Evolutionary conservation across 2,888 invertebrate genomes (phyloP).

Genomic region (Drosophila eohydei): DNA sequence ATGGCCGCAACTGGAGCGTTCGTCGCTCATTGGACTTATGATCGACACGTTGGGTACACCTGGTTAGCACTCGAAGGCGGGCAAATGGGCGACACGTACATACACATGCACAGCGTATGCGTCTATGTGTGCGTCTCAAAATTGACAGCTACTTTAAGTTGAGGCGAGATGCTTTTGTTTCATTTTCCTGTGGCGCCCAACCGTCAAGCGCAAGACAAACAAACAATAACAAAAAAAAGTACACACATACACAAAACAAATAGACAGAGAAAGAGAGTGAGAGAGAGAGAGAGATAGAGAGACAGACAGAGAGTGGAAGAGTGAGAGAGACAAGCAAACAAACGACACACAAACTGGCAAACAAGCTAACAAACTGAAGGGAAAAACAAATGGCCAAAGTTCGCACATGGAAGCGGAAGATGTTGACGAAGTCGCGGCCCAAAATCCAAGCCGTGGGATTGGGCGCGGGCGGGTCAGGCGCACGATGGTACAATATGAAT

Average conservation of each 20-base stretch:
- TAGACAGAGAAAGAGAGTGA: neutral
- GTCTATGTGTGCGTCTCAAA: slow-evolving; percentile 47
- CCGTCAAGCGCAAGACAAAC: slow-evolving; percentile 63
- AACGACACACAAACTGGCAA: slow-evolving; percentile 53
- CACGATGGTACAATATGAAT: slow-evolving; percentile 70
- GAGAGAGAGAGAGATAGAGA: slow-evolving; percentile 2
- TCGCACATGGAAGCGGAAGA: slow-evolving; percentile 47
- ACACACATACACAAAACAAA: slow-evolving; percentile 26
- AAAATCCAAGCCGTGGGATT: slow-evolving; percentile 12
- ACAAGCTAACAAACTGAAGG: slow-evolving; percentile 48
- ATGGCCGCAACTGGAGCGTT: slow-evolving; percentile 43
- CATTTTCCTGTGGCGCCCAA: slow-evolving; percentile 34
- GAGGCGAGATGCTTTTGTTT: slow-evolving; percentile 49
- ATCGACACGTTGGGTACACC: slow-evolving; percentile 34
- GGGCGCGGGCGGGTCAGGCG: neutral
- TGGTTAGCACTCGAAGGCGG: neutral
- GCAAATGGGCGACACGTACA: neutral
- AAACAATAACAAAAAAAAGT: slow-evolving; percentile 23
- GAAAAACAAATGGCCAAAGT: slow-evolving; percentile 68
- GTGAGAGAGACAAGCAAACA: slow-evolving; percentile 33
- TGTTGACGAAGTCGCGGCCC: slow-evolving; percentile 49
- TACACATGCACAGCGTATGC: neutral
- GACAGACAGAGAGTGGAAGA: neutral
- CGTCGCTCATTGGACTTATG: slow-evolving; percentile 28
- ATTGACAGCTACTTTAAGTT: slow-evolving; percentile 73